phyloP scores from a whole-genome alignment of 1,140 invertebrate species.

The Propsilocerus akamusi region DNA sequence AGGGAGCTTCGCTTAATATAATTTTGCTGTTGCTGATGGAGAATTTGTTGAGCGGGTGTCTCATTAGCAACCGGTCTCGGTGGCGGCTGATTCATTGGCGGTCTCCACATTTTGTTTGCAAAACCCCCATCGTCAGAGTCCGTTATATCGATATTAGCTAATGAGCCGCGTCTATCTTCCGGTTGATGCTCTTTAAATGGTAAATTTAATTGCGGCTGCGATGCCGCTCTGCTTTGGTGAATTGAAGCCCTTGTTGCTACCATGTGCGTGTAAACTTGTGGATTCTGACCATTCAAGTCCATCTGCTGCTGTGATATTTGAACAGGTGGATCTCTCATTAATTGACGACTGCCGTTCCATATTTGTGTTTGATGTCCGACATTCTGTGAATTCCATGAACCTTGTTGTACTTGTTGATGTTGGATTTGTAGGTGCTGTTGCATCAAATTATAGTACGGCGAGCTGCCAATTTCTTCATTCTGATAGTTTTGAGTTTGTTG shows the following conservation, averaged over 20 bases:
- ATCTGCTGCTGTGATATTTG: not conserved
- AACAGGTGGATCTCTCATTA: slow-evolving; percentile 9
- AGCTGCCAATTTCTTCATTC: slow-evolving; percentile 4
- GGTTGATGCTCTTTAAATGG: not conserved
- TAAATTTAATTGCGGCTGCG: slow-evolving; percentile 37
- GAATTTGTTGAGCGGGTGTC: not conserved
- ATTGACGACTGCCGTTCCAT: slow-evolving; percentile 13
- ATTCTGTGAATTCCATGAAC: slow-evolving; percentile 33
- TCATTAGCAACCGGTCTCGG: not conserved
- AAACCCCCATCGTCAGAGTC: slow-evolving; percentile 7
- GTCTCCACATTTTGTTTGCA: not conserved
- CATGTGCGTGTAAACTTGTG: slow-evolving; percentile 33
- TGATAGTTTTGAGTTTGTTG: slow-evolving; percentile 14
- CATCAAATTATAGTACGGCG: not conserved
- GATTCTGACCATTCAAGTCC: slow-evolving; percentile 6
- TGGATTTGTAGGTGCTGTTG: not conserved
- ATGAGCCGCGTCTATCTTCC: slow-evolving; percentile 9
- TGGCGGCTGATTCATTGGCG: slow-evolving; percentile 3
- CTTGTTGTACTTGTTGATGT: slow-evolving; percentile 19
- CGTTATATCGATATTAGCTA: slow-evolving; percentile 10
- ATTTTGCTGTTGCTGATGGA: slow-evolving; percentile 2
- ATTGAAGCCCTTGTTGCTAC: slow-evolving; percentile 16
- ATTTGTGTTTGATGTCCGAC: slow-evolving; percentile 33
- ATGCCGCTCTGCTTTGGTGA: slow-evolving; percentile 30
- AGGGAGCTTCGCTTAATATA: slow-evolving; percentile 28